Evolutionary conservation across 2,888 invertebrate species (phyloP), one percentile per base, ranked within the genome.

Genomic region (Chesias legatella): DNA sequence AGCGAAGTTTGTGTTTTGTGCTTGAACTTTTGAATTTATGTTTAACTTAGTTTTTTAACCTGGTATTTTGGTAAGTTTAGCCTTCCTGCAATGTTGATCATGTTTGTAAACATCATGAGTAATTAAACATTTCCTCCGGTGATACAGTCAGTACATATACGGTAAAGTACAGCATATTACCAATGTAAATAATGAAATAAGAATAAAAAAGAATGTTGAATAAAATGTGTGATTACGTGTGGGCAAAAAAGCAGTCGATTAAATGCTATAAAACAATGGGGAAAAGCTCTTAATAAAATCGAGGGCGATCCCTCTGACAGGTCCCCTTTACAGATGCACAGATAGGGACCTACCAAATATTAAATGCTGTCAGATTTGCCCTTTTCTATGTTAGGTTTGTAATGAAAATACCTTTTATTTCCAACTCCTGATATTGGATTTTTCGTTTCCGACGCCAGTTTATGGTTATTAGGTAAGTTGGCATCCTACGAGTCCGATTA

Each of bases 261-360:
- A 60, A 61, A 61, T 56, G 53, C 60, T 60, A 59, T 68, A 63
- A 66, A 67, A 68, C 67, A 70, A 71, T 67, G 58, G 55, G 45
- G 45, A 60, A 62, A 60, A 58, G 58, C 54, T 56, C 60, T 59
- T 62, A 63, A 63, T 66, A 58, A 60, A 59, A 52, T 44, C 43
- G 51, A 60, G 62, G 62, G 59, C 39, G 49, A 58, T 59, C 52
- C 47, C 58, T 50, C 46, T 57, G 64, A 58, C 60, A 60, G 61
- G 53, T 65, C 60, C 60, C 56, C 61, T n/a, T 57, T 61, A 65
- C 65, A 69, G 68, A 66, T 68, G 63, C 63, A 66, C 58, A 66
- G 68, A 69, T 68, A 72, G 58, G 58, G 60, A 60, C 63, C 60
- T 65, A 73, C 68, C 65, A 70, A 73, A 68, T 73, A 73, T 70